Base-by-base conservation (phyloP, 2,797 vertebrate genomes). In the Cygnus olor region DNA sequence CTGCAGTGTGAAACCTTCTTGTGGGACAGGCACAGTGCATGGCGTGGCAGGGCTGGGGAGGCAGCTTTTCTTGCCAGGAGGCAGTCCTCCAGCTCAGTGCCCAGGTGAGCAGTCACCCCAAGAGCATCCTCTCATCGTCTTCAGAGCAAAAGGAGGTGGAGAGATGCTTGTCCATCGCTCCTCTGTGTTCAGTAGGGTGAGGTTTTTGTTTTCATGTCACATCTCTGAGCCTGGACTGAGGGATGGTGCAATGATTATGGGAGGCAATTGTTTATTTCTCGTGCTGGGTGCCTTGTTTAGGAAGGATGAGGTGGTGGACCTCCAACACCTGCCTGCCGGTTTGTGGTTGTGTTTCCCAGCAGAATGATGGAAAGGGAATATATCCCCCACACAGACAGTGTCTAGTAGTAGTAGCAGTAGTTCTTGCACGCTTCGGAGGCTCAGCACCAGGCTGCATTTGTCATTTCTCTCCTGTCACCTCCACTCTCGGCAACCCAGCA, bases 301-400 rank as follows among this genome's bases (percentile, higher is more conserved):
- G 44, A 47, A 90, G 53, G 44, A 5, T 53, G 44, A 3, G 4
- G 27, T 49, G 34, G 45, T 32, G 56, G 66, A 36, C 32, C 25
- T n/a, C 13, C 19, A n/a, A 34, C 27, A 28, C 28, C 65, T 61
- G 54, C 36, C 44, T 76, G n/a, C 30, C 32, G 51, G 32, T 27
- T 68, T 36, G 24, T 56, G 12, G 42, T 21, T 0, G 0, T 8
- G 1, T 53, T 90, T 80, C 25, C 56, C 2, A 0, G 1, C 53
- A 42, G 32, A 54, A n/a, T 3, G 3, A 47, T 1, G 4, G 40
- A 11, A 65, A 12, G 44, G 24, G 32, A 44, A 27, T 1, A 0
- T 14, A n/a, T 3, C 3, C 4, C 2, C 16, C 0, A 51, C 49
- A 51, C 49, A 25, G 24, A 38, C 5, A 8, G 25, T 25, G 30